phyloP scores from a whole-genome alignment of 2,113 vertebrate genomes.

The Heloderma charlesbogerti region DNA sequence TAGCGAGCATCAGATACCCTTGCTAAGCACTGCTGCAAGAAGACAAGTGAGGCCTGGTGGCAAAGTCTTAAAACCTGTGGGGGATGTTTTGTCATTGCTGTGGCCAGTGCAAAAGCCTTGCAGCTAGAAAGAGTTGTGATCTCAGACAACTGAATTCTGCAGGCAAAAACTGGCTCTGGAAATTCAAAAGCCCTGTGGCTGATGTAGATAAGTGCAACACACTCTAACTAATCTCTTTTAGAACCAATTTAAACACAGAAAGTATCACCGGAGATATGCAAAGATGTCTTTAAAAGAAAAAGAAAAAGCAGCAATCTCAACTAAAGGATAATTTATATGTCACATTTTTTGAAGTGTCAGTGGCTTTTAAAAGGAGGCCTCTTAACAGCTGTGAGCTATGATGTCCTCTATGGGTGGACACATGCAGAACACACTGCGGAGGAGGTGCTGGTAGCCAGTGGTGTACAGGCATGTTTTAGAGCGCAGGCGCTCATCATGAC shows the following conservation, averaged over 20 bases:
- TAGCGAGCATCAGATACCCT: conserved; percentile 45
- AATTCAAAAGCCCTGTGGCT: conserved; percentile 18
- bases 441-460: too few relatives aligned
- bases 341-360: neutral
- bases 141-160: conserved; percentile 37
- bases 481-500: too few relatives aligned
- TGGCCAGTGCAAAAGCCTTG: conserved; percentile 41
- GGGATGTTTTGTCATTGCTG: conserved; percentile 16
- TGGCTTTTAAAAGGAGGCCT: neutral
- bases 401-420: too few relatives aligned
- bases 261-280: neutral
- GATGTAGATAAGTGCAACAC: conserved; percentile 42
- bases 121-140: conserved; percentile 1
- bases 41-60: conserved; percentile 14
- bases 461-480: too few relatives aligned
- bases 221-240: conserved; percentile 40
- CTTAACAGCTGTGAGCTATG: too few relatives aligned
- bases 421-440: too few relatives aligned
- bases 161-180: conserved; percentile 20
- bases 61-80: conserved; percentile 31
- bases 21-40: conserved; percentile 16
- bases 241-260: conserved; percentile 41
- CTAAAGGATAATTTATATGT: neutral
- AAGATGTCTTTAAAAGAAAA: neutral
- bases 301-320: neutral